phyloP scores from a whole-genome alignment of 2,797 vertebrate genomes.

The Carcharodon carcharias region DNA sequence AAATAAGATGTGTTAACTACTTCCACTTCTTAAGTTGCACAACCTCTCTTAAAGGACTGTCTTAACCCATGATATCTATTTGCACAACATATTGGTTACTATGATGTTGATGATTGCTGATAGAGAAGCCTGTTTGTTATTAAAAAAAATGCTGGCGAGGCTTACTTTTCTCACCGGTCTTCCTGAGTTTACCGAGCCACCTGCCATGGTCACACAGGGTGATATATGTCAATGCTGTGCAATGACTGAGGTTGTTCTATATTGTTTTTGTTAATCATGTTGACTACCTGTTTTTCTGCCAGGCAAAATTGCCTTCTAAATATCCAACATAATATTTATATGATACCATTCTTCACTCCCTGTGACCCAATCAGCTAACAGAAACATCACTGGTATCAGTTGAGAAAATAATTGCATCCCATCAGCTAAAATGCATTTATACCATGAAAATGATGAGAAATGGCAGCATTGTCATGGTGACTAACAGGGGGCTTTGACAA shows the following conservation, averaged over 20 bases:
- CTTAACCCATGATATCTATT: neutral
- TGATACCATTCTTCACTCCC: conserved; percentile 1
- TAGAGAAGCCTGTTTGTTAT: neutral
- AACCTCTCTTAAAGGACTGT: neutral
- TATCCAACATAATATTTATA: neutral
- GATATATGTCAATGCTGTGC: neutral
- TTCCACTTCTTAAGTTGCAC: neutral
- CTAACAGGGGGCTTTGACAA: neutral
- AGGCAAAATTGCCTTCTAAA: neutral
- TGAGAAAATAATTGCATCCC: conserved; percentile 24
- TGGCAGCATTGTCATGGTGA: neutral
- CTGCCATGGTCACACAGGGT: neutral
- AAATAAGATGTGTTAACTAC: neutral
- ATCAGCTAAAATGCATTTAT: neutral
- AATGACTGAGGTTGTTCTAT: neutral
- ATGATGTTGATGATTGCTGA: neutral
- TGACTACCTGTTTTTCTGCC: neutral
- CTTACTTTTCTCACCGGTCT: neutral
- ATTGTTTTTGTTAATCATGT: neutral
- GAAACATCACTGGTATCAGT: neutral
- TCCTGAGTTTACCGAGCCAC: neutral
- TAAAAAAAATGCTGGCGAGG: neutral
- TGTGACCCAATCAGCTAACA: neutral
- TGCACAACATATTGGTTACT: neutral
- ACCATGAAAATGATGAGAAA: neutral